Conservation (phyloP, 2,888 invertebrate genomes). For the Melolontha melolontha region DNA sequence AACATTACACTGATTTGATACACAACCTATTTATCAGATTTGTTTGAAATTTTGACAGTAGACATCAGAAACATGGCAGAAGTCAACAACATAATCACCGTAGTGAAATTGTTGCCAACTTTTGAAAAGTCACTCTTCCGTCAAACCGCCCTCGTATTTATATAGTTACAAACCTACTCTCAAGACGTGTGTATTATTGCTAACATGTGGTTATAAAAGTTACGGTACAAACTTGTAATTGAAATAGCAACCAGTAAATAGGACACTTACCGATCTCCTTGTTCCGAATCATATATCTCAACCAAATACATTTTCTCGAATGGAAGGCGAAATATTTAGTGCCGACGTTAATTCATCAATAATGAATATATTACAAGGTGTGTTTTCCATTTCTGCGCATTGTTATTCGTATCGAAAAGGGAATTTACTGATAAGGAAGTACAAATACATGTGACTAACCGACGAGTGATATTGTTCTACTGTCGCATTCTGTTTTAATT, state of each 20-base stretch:
- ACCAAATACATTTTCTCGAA: constrained; percentile 10
- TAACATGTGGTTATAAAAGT: too few species aligned
- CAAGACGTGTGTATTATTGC: too few species aligned
- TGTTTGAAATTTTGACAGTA: too few species aligned
- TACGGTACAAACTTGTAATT: too few species aligned
- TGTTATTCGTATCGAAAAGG: neutral
- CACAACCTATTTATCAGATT: too few species aligned
- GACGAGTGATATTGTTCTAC: constrained; percentile 4
- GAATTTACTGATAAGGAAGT: neutral
- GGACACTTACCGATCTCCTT: constrained; percentile 15
- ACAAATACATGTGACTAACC: neutral
- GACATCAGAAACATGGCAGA: too few species aligned
- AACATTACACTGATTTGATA: too few species aligned
- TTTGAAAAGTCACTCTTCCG: too few species aligned
- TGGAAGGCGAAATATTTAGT: neutral
- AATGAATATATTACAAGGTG: neutral
- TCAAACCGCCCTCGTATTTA: too few species aligned
- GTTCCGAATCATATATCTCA: constrained; percentile 21
- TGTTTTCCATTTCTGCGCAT: neutral
- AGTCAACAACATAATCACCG: too few species aligned
- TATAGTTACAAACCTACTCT: too few species aligned
- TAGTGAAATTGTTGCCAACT: too few species aligned
- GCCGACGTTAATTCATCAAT: neutral
- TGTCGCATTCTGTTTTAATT: neutral
- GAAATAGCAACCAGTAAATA: neutral